Conservation (phyloP, 2,888 invertebrate genomes). For the Acronicta leporina region DNA sequence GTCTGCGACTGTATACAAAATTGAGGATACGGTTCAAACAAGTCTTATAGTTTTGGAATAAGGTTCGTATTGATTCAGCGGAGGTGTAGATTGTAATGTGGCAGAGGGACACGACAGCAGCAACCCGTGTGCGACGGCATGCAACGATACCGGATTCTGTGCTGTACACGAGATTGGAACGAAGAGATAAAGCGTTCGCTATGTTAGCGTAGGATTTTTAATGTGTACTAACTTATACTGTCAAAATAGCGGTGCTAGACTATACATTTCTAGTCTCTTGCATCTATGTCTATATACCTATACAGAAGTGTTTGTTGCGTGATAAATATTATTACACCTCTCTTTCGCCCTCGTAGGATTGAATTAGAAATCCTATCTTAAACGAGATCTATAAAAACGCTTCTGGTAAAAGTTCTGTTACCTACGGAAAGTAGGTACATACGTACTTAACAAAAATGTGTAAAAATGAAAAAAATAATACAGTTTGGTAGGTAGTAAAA, state of each 20-base stretch:
- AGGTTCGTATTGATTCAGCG: conserved; percentile 38
- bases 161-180: conserved; percentile 63
- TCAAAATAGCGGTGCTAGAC: conserved; percentile 14
- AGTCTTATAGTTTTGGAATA: conserved; percentile 6
- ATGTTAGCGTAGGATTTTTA: conserved; percentile 31
- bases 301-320: no score
- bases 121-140: conserved; percentile 84
- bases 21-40: conserved; percentile 1
- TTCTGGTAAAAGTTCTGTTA: no score
- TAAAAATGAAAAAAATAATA: no score
- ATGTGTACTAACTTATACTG: conserved; percentile 2
- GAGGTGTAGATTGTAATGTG: conserved; percentile 36
- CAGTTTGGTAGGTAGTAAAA: no score
- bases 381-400: no score
- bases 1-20: conserved; percentile 46
- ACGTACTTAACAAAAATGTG: no score
- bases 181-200: conserved; percentile 42
- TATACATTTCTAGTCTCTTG: background rate
- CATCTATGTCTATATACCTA: no score
- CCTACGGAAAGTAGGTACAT: no score
- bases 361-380: no score
- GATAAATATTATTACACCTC: no score
- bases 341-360: no score
- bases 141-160: conserved; percentile 74
- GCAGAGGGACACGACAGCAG: conserved; percentile 72